These are phyloP conservation scores for Atopsyche davidsoni DNA, from an alignment of 1,140 invertebrate genomes.

Conservation along the genomic window DNA sequence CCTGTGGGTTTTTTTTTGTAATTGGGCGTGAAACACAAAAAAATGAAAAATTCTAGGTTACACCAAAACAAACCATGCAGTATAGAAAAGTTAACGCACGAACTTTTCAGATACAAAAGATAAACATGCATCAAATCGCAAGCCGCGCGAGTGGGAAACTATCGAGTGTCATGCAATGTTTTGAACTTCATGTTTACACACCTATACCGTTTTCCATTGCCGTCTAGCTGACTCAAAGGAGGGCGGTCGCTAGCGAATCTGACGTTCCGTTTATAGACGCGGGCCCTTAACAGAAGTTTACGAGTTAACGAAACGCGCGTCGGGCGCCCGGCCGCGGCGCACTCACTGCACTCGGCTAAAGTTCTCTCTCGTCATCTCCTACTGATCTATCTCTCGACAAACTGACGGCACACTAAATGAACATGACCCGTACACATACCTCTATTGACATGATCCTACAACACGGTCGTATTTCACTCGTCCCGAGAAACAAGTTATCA, in stretches of 20 bases:
- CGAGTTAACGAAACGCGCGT: constrained; percentile 8
- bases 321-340: constrained; percentile 4
- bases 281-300: constrained; percentile 24
- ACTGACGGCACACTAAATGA: constrained; percentile 19
- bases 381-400: constrained; percentile 2
- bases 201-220: constrained; percentile 26
- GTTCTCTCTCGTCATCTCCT: constrained; percentile 1
- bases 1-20: no score
- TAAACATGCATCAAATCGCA: constrained; percentile 13
- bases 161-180: constrained; percentile 24
- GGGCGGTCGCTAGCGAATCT: constrained; percentile 19
- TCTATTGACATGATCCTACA: constrained; percentile 45
- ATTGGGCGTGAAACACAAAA: no score
- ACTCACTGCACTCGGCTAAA: constrained; percentile 9
- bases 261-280: constrained; percentile 22
- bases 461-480: constrained; percentile 45
- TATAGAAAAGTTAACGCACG: not conserved
- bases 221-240: constrained; percentile 20
- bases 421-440: constrained; percentile 39
- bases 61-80: constrained; percentile 6
- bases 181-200: constrained; percentile 23
- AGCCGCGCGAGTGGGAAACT: constrained; percentile 1
- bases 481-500: constrained; percentile 50
- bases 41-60: no score
- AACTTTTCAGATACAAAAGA: not conserved